phyloP scores from a whole-genome alignment of 30 jellyfish, hydroid and myxozoan genomes.

The Calvadosia cruxmelitensis region DNA sequence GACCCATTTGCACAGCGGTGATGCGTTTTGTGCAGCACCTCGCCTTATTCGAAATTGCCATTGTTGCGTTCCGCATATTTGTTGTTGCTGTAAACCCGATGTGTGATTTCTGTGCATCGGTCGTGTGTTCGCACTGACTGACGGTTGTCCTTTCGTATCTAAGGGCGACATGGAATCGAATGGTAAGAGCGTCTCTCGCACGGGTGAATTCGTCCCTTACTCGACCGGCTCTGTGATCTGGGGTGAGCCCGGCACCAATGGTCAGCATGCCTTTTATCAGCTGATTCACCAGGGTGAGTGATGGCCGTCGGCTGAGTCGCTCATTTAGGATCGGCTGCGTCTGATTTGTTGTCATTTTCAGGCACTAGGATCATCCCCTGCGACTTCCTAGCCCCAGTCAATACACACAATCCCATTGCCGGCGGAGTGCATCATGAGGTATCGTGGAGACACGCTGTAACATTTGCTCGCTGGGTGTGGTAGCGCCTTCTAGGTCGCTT shows the following conservation, averaged over 20 bases:
- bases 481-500: background rate
- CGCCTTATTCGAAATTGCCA: no score
- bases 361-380: slow-evolving; percentile 84
- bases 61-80: background rate
- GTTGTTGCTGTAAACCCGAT: background rate
- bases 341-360: background rate
- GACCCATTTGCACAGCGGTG: no score
- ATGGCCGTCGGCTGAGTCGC: background rate
- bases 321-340: background rate
- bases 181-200: slow-evolving; percentile 81
- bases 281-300: slow-evolving; percentile 91
- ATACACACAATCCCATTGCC: slow-evolving; percentile 74
- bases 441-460: background rate
- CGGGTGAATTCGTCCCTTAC: slow-evolving; percentile 63
- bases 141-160: background rate
- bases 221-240: slow-evolving; percentile 96
- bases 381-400: slow-evolving; percentile 82
- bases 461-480: background rate
- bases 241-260: slow-evolving; percentile 99
- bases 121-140: no score
- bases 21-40: no score
- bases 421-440: slow-evolving; percentile 94
- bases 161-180: slow-evolving; percentile 99
- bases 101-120: no score
- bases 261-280: slow-evolving; percentile 99